A percentile compares a stretch with the other conserved stretches of the same genome.
Evolutionary conservation across 1,140 invertebrate species (phyloP).

Genomic region (Drosophila azteca): DNA sequence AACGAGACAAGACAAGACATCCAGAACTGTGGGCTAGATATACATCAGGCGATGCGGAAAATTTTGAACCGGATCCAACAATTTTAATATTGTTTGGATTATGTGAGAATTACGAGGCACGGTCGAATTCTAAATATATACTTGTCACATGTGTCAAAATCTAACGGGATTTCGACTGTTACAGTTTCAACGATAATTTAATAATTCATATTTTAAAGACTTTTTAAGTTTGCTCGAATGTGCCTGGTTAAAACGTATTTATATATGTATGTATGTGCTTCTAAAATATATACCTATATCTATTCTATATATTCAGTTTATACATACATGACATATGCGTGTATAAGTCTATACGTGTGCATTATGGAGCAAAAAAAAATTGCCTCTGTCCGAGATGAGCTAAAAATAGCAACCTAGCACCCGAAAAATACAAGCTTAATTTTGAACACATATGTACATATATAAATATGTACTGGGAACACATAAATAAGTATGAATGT

Average conservation of each 20-base stretch:
- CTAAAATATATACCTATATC: conserved; percentile 13
- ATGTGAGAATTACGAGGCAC: conserved; percentile 3
- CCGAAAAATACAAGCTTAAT: conserved; percentile 61
- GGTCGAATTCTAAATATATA: no score
- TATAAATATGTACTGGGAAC: conserved; percentile 46
- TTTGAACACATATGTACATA: conserved; percentile 35
- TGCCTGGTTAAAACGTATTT: conserved; percentile 15
- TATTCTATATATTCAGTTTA: conserved; percentile 35
- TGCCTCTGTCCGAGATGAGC: conserved; percentile 55
- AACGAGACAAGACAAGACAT: conserved; percentile 10
- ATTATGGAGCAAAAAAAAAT: conserved; percentile 61
- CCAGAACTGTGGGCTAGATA: conserved; percentile 1
- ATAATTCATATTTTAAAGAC: conserved; percentile 10
- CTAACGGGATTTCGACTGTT: conserved; percentile 10
- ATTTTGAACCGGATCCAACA: conserved; percentile 42
- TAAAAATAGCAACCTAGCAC: conserved; percentile 75
- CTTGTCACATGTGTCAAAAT: no score
- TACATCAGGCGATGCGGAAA: conserved; percentile 32
- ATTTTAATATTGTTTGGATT: conserved; percentile 1
- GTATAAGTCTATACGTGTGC: conserved; percentile 35
- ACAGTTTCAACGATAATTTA: conserved; percentile 18
- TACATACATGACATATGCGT: conserved; percentile 27
- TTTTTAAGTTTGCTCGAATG: conserved; percentile 20
- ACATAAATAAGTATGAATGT: conserved; percentile 47
- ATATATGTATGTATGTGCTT: conserved; percentile 1